Evolutionary conservation across 2,797 vertebrate species (phyloP).

Genomic region (Cryptoprocta ferox): DNA sequence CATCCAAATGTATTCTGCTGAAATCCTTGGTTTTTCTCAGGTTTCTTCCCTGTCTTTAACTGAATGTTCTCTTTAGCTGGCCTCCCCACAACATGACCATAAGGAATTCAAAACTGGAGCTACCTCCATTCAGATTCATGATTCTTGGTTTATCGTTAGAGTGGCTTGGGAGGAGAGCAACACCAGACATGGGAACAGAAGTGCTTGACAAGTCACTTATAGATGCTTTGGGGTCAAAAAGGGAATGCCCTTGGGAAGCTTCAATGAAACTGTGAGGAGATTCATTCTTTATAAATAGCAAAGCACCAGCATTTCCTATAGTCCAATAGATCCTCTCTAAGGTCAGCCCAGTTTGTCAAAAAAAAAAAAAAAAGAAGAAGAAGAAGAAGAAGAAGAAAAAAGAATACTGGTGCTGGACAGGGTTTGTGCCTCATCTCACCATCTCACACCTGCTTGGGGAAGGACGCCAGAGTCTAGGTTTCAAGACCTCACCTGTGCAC

Average conservation of each 20-base stretch:
- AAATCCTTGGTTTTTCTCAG: background rate
- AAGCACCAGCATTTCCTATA: background rate
- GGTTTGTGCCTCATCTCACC: background rate
- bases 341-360: background rate
- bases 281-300: background rate
- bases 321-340: background rate
- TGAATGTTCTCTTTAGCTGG: background rate
- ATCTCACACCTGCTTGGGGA: background rate
- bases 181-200: background rate
- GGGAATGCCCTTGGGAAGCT: background rate
- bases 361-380: background rate
- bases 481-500: background rate
- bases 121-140: background rate
- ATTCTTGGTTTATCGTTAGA: background rate
- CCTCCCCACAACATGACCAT: background rate
- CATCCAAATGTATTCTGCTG: background rate
- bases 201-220: background rate
- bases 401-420: background rate
- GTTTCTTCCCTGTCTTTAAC: background rate
- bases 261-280: background rate
- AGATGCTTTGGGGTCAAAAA: background rate
- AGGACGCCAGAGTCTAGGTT: background rate
- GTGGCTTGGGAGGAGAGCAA: background rate
- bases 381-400: too few species aligned
- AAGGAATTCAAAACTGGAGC: background rate